Base-by-base conservation (phyloP, 2,113 vertebrate species). In the Chionomys nivalis region DNA sequence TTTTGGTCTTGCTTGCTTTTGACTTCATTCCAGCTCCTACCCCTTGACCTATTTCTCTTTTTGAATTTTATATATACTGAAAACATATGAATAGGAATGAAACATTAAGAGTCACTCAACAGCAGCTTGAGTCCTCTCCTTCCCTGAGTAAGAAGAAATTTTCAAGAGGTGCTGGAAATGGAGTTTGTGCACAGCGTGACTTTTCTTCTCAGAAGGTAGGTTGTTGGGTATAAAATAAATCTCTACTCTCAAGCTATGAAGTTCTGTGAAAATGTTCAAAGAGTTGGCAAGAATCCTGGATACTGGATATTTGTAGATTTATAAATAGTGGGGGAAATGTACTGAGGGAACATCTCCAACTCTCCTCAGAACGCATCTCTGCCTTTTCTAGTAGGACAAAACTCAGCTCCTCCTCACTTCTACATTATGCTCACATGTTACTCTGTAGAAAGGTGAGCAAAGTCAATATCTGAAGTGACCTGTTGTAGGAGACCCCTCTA, bases 11-110 rank as follows among this genome's bases (percentile, higher is more conserved):
- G 31, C 39, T 92, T 91, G 5, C 58, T 94, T 92, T 87, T 58
- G 1, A 82, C 63, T 92, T 36, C 36, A 85, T 68, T 77, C 23
- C 7, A 49, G 4, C 89, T 76, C 68, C 63, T 90, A 78, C 1
- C 58, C 31, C 72, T 93, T 96, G 79, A 81, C 58, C 63, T 76
- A 28, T 92, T 96, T 96, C 36, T 90, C 61, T 31, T 26, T 31
- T 24, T 90, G 49, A 21, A 76, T 96, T 91, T 95, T 89, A 33
- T 89, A 16, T 77, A 13, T 76, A 9, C 63, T 87, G 63, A 88
- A 31, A 90, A 86, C 82, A 61, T 58, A 26, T 36, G 89, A 82
- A 70, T 58, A 66, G 89, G 19, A 75, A 70, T 19, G 14, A 85
- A 89, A 68, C 4, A 73, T 66, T 28, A 89, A 92, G 49, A 33